These are phyloP conservation scores for Branchinecta lindahli DNA, from an alignment of 1,140 invertebrate species.

Conservation along the genomic window DNA sequence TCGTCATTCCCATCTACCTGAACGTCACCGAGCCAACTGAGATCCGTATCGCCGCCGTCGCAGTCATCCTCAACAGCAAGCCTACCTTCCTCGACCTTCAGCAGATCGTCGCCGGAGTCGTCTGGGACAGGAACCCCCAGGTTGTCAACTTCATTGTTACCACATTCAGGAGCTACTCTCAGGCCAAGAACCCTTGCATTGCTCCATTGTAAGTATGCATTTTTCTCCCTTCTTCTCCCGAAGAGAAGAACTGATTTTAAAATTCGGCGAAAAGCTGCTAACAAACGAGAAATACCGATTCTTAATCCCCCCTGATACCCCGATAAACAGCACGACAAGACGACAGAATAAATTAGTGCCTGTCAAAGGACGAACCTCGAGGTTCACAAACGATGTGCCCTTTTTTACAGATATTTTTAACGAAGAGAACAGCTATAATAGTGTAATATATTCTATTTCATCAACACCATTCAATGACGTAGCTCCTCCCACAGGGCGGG, in stretches of 20 bases:
- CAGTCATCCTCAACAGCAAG: constrained; percentile 8
- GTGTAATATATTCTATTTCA: too few relatives aligned
- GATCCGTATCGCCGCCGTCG: constrained; percentile 13
- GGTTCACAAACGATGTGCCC: too few relatives aligned
- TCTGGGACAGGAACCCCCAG: constrained; percentile 19
- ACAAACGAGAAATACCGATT: too few relatives aligned
- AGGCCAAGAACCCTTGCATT: constrained; percentile 20
- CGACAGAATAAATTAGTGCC: too few relatives aligned
- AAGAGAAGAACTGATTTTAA: background rate
- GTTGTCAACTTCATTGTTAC: constrained; percentile 19
- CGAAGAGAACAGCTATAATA: too few relatives aligned
- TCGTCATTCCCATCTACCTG: constrained; percentile 17
- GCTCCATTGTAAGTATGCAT: constrained; percentile 13
- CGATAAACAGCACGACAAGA: too few relatives aligned
- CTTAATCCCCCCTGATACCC: too few relatives aligned
- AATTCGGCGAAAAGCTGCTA: background rate
- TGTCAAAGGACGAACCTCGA: too few relatives aligned
- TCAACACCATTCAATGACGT: too few relatives aligned
- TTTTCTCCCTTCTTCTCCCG: background rate
- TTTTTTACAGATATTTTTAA: too few relatives aligned
- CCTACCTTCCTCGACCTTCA: constrained; percentile 20
- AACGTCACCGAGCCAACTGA: constrained; percentile 17
- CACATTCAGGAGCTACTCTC: constrained; percentile 16
- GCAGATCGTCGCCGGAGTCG: constrained; percentile 18
- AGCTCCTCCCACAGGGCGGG: too few relatives aligned